Evolutionary conservation across 2,888 invertebrate species (phyloP), one percentile per base, ranked within the genome.

Genomic region (Drosophila pegasa): DNA sequence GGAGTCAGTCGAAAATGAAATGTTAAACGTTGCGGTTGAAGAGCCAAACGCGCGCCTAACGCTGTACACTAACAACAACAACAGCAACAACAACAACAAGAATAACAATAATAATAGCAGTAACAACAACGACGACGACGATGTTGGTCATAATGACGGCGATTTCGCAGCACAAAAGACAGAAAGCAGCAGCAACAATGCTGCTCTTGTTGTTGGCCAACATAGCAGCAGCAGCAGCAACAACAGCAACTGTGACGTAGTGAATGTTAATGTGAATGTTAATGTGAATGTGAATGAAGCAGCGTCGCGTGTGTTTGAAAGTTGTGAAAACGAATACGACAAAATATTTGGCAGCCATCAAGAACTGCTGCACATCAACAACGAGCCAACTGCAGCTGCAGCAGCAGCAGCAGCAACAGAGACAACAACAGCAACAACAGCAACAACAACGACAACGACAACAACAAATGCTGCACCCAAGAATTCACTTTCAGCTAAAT

Each of bases 401-500:
- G 41, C 18, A 3, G 45, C 62, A 63, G 41, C 18, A 3, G 45
- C 40, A 27, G 54, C 54, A 69, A 47, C 47, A 58, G 58, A 71
- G 60, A 33, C 69, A 52, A 6, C 66, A 62, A 40, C 70, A 48
- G 18, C 63, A 61, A 45, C 38, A 9, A 9, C 67, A 68, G 33
- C 54, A 54, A 8, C 54, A 25, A 20, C 50, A 45, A 5, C 62
- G 45, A 31, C 54, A 37, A 8, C 69, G 58, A 45, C 59, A 29
- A 22, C 65, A 64, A 45, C 37, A 40, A 16, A 16, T 59, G 60
- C 67, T 77, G 83, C 86, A 55, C 80, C 86, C 57, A 91, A 87
- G 63, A 87, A 86, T 75, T 91, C 91, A 65, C 86, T 91, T 75
- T 91, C 94, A 91, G 94, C 95, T 93, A 95, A 96, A 92, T 97